These are phyloP conservation scores for Perccottus glenii DNA, from an alignment of 2,113 vertebrate genomes.

Conservation along the genomic window DNA sequence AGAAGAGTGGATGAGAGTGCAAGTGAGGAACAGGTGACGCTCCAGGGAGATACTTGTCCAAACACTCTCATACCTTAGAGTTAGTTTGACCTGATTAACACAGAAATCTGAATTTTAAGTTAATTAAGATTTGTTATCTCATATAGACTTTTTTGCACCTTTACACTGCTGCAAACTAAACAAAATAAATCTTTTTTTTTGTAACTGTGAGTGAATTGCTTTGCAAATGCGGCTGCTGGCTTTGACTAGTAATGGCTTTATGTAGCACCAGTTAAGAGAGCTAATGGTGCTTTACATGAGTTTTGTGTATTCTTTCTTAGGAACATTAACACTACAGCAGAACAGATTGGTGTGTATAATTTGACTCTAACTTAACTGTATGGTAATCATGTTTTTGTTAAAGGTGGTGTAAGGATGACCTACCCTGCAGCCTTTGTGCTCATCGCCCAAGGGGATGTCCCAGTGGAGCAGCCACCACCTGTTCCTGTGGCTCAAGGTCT, in stretches of 20 bases:
- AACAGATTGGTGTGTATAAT: background rate
- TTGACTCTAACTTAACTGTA: background rate
- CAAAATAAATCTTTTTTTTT: too few relatives aligned
- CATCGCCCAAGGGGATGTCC: slow-evolving; percentile 93
- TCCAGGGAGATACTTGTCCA: slow-evolving; percentile 51
- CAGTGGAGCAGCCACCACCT: slow-evolving; percentile 83
- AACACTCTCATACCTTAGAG: slow-evolving; percentile 62
- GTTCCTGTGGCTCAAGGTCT: slow-evolving; percentile 81
- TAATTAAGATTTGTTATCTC: too few relatives aligned
- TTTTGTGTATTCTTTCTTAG: too few relatives aligned
- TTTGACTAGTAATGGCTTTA: too few relatives aligned
- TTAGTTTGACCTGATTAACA: slow-evolving; percentile 67
- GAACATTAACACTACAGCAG: background rate
- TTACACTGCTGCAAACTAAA: too few relatives aligned
- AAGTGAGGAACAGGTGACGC: slow-evolving; percentile 31
- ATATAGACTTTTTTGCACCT: too few relatives aligned
- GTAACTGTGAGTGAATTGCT: too few relatives aligned
- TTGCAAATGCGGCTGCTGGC: too few relatives aligned
- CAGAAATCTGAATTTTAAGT: slow-evolving; percentile 31
- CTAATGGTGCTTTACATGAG: too few relatives aligned
- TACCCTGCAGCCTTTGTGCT: slow-evolving; percentile 96
- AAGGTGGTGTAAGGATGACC: slow-evolving; percentile 98
- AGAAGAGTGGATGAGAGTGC: slow-evolving; percentile 21
- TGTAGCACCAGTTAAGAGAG: too few relatives aligned
- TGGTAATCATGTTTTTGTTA: background rate